Base-by-base conservation (phyloP, 2,113 vertebrate genomes). In the Stigmatopora nigra region DNA sequence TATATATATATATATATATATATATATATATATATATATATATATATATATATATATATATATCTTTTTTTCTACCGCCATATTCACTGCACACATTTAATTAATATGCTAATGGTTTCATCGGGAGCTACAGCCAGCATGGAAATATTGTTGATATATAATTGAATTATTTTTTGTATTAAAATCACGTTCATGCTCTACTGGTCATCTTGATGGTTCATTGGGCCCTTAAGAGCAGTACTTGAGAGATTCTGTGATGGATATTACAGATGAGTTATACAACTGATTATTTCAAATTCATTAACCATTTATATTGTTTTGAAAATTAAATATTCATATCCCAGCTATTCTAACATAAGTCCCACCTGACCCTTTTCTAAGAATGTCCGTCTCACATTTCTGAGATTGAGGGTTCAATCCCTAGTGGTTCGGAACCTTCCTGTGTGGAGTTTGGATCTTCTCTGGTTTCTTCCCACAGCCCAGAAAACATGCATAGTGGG, bases 31-130 rank as follows among this genome's bases (percentile, higher is more conserved):
- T 31, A 31, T 31, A 31, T 31, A 31, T 31, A 31, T 31, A 31
- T 31, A 31, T 31, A 31, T 2, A 31, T 1, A 31, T 2, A 31
- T 2, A 31, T 2, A 31, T 31, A 31, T 14, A 46, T 13, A 46
- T 3, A 13, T n/a, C n/a, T n/a, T n/a, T n/a, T 75, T 22, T 15
- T 48, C 63, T 64, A 61, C 64, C 65, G 76, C 73, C 48, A 64
- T 56, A 55, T 65, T 61, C 67, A 64, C 61, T 59, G 57, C 9
- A 8, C n/a, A 47, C 41, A 7, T 63, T 74, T 59, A 59, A 68
- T 68, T 68, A 51, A n/a, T 59, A 72, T 64, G 60, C 35, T 69
- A 64, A 78, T 75, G 67, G 7, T 1, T 38, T 59, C 49, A 65
- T 65, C 51, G 14, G 7, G 19, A 46, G 55, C 22, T 60, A 41